A percentile compares a stretch with the other conserved stretches of the same genome.
These are phyloP conservation scores for Drosophila nigromelanica DNA, from an alignment of 1,140 invertebrate genomes.

Conservation along the genomic window DNA sequence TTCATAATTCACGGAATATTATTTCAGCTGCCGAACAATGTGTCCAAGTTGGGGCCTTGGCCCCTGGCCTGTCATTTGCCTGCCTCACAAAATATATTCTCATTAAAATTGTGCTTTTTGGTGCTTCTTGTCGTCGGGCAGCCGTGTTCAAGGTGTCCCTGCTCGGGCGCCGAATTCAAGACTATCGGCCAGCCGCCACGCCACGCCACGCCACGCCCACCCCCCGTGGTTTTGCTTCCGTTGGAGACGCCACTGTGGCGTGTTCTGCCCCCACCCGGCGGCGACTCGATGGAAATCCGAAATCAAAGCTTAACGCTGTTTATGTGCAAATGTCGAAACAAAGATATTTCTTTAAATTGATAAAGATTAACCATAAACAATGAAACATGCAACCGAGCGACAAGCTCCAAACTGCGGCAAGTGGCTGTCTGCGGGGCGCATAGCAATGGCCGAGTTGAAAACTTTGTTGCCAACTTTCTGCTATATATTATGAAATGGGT, in stretches of 20 bases:
- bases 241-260: slow-evolving; percentile 77
- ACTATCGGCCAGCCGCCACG: slow-evolving; percentile 53
- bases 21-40: slow-evolving; percentile 68
- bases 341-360: slow-evolving; percentile 83
- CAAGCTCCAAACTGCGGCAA: slow-evolving; percentile 28
- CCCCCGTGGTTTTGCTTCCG: slow-evolving; percentile 81
- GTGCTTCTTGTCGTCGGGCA: slow-evolving; percentile 68
- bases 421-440: slow-evolving; percentile 39
- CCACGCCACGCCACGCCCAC: slow-evolving; percentile 80
- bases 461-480: slow-evolving; percentile 6
- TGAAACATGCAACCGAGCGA: slow-evolving; percentile 37
- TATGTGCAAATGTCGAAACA: slow-evolving; percentile 82
- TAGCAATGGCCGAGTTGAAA: slow-evolving; percentile 13
- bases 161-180: slow-evolving; percentile 15
- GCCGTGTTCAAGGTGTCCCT: slow-evolving; percentile 12
- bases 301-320: slow-evolving; percentile 67
- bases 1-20: slow-evolving; percentile 83
- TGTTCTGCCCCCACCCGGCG: not conserved
- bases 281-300: slow-evolving; percentile 9
- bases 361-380: slow-evolving; percentile 81
- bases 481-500: slow-evolving; percentile 8
- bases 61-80: slow-evolving; percentile 65
- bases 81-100: slow-evolving; percentile 77
- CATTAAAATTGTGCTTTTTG: slow-evolving; percentile 80
- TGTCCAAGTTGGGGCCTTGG: slow-evolving; percentile 14